These are phyloP conservation scores for Mylabris sibirica DNA, from an alignment of 2,888 invertebrate species.

Conservation along the genomic window DNA sequence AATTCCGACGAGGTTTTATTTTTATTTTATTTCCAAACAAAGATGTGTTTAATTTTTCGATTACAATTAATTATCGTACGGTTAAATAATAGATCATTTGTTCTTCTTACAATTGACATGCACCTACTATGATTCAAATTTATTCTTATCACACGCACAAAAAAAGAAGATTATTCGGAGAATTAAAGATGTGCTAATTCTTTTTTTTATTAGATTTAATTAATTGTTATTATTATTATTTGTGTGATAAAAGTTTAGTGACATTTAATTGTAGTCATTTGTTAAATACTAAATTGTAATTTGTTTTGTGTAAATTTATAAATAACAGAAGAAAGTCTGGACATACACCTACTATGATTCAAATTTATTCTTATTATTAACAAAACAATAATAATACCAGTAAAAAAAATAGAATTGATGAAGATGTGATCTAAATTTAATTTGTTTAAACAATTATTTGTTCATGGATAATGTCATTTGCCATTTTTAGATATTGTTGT, in stretches of 20 bases:
- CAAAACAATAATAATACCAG: neutral
- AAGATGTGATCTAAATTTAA: neutral
- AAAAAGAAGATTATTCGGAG: too few relatives aligned
- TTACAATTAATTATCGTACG: too few relatives aligned
- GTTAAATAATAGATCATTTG: too few relatives aligned
- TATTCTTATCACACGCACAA: too few relatives aligned
- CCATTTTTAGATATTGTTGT: slow-evolving; percentile 23
- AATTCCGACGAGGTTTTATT: too few relatives aligned
- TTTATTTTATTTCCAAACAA: too few relatives aligned
- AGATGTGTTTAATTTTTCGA: neutral
- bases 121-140: neutral
- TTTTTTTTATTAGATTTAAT: neutral
- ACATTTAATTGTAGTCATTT: slow-evolving; percentile 1
- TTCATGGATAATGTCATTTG: slow-evolving; percentile 24
- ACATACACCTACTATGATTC: neutral
- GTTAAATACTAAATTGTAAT: neutral
- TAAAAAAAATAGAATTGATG: too few relatives aligned
- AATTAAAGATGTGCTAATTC: too few relatives aligned
- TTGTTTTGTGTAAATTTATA: neutral
- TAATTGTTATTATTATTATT: neutral
- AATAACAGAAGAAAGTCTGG: neutral
- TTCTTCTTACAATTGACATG: too few relatives aligned
- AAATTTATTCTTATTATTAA: neutral
- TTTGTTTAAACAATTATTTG: slow-evolving; percentile 7
- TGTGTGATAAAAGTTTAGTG: neutral